These are phyloP conservation scores for Hypsibius dujardini DNA, from an alignment of 1,140 invertebrate genomes.

Conservation along the genomic window DNA sequence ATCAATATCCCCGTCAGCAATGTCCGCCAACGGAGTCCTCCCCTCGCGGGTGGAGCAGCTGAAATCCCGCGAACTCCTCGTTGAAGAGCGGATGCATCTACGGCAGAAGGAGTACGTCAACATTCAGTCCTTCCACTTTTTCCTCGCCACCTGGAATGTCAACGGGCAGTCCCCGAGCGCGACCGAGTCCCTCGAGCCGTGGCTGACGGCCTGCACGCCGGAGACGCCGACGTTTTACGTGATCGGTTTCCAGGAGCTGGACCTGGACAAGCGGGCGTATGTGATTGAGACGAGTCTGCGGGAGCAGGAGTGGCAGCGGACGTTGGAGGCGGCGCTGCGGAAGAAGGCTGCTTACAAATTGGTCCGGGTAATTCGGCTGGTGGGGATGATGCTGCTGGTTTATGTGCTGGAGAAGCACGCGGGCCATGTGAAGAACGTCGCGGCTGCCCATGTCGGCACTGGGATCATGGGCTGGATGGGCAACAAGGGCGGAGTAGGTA, in stretches of 20 bases:
- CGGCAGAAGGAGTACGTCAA: neutral
- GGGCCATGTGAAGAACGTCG: no score
- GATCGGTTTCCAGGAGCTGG: constrained; percentile 86
- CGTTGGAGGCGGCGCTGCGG: constrained; percentile 51
- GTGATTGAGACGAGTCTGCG: constrained; percentile 72
- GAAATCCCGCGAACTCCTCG: neutral
- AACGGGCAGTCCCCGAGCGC: constrained; percentile 63
- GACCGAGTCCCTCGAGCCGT: constrained; percentile 49
- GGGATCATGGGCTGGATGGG: no score
- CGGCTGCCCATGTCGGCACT: no score
- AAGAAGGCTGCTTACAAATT: constrained; percentile 52
- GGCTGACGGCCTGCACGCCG: constrained; percentile 54
- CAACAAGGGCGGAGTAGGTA: no score
- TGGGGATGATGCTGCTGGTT: constrained; percentile 79
- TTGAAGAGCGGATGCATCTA: constrained; percentile 4
- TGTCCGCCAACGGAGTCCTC: no score
- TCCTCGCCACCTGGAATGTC: constrained; percentile 88
- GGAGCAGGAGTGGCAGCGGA: constrained; percentile 72
- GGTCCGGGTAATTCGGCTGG: constrained; percentile 50
- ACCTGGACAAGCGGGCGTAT: constrained; percentile 83
- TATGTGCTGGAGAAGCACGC: constrained; percentile 55
- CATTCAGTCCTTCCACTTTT: constrained; percentile 35
- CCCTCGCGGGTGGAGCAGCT: neutral
- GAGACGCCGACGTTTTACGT: constrained; percentile 81
- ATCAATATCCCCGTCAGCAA: no score